Percentiles rank a stretch among this genome's conserved stretches.
Conservation (phyloP, 1,140 invertebrate genomes). For the Drosophila athabasca region DNA sequence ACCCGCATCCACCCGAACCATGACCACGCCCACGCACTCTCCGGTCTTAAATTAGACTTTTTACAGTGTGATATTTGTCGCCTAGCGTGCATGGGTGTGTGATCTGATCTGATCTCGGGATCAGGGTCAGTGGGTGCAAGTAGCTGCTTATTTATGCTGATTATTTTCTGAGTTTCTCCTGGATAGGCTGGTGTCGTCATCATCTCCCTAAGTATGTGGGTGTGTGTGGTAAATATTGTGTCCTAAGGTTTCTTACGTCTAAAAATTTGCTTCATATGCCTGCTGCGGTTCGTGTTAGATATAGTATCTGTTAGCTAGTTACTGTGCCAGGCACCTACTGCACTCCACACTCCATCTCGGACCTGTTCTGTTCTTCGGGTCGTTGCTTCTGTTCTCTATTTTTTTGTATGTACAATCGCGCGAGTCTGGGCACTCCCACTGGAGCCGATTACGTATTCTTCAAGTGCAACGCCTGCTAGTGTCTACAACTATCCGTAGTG, state of each 20-base stretch:
- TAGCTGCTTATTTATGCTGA: slow-evolving; percentile 27
- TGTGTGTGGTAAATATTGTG: slow-evolving; percentile 12
- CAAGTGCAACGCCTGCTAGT: slow-evolving; percentile 50
- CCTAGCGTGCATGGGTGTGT: slow-evolving; percentile 49
- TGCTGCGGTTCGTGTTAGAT: slow-evolving; percentile 23
- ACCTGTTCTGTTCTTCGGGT: slow-evolving; percentile 24
- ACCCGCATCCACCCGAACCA: slow-evolving; percentile 12
- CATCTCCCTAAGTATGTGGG: background rate
- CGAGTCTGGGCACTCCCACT: slow-evolving; percentile 17
- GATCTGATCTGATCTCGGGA: slow-evolving; percentile 24
- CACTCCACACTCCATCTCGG: slow-evolving; percentile 31
- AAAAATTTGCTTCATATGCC: slow-evolving; percentile 16
- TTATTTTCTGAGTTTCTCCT: slow-evolving; percentile 30
- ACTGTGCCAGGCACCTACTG: slow-evolving; percentile 69
- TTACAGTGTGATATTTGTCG: slow-evolving; percentile 62
- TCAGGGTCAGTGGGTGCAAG: too few relatives aligned
- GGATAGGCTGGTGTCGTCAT: too few relatives aligned
- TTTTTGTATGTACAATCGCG: slow-evolving; percentile 49
- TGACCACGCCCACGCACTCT: slow-evolving; percentile 18
- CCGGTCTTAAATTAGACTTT: slow-evolving; percentile 56
- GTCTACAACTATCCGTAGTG: slow-evolving; percentile 60
- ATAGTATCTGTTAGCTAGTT: slow-evolving; percentile 52
- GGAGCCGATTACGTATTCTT: slow-evolving; percentile 45
- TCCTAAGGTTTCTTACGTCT: slow-evolving; percentile 24
- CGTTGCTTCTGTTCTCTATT: slow-evolving; percentile 6